Evolutionary conservation across 2,797 vertebrate species (phyloP), one percentile per base, ranked within the genome.

Genomic region (Sylvia borin): DNA sequence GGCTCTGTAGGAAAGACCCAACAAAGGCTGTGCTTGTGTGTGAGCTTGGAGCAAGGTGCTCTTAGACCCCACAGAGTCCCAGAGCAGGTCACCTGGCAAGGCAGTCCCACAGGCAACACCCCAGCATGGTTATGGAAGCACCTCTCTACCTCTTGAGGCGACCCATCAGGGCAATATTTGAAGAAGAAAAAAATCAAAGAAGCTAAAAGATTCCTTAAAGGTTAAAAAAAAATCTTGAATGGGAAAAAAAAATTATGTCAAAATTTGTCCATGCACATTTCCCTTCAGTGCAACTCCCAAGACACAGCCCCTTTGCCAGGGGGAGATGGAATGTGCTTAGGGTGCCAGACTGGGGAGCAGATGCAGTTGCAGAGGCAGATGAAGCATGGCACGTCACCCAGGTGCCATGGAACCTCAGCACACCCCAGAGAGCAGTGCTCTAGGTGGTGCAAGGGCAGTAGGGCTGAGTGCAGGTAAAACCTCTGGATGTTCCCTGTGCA

Each of bases 361-460:
- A 45, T 68, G 22, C 43, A 58, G 53, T 10, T 58, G 31, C 42
- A 77, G 68, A 51, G 70, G 24, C 24, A 75, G 54, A 3, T 13
- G 20, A 13, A 31, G 31, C 0, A 0, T 27, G 24, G 29, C 40
- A 65, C 10, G 42, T 80, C 48, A 42, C 22, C n/a, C 43, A 14
- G 9, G 27, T 43, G n/a, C 50, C 45, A 13, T 10, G 51, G 57
- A 50, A 40, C 24, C 21, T 51, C 72, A 54, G 42, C 32, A 54
- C n/a, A 47, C 22, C 47, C 71, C 0, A 0, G 32, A 17, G 3
- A 43, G n/a, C 18, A 15, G 45, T 8, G 20, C 11, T 1, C 20
- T 3, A 10, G 12, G 10, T 34, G 60, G 8, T 3, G 4, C 36
- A 51, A 68, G 60, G 74, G 40, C 47, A 57, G 11, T 3, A 32